These are phyloP conservation scores for Tursiops truncatus DNA, from an alignment of 2,113 vertebrate species.

Conservation along the genomic window DNA sequence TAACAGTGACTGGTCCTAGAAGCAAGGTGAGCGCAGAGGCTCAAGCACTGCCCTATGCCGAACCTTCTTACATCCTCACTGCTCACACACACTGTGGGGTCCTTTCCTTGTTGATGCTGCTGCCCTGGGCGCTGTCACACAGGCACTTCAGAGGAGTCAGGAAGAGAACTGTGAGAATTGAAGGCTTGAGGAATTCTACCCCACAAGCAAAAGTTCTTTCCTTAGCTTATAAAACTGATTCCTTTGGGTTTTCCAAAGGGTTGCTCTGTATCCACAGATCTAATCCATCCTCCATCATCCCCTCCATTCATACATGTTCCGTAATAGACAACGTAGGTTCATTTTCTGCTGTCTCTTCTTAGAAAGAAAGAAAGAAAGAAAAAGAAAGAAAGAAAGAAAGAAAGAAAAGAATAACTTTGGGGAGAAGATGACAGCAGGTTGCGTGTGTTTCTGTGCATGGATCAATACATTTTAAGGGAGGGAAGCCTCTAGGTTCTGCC, in stretches of 20 bases:
- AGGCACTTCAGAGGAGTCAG: neutral
- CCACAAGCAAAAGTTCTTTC: neutral
- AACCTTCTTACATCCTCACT: neutral
- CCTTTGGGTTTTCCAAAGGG: neutral
- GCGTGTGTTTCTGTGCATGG: neutral
- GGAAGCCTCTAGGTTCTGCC: neutral
- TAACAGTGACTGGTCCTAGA: neutral
- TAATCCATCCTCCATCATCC: neutral
- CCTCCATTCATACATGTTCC: neutral
- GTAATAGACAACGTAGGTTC: neutral
- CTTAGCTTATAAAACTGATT: neutral
- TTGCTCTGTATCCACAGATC: neutral
- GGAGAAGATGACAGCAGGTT: neutral
- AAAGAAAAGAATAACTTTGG: neutral
- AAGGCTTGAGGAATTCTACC: neutral
- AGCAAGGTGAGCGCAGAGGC: neutral
- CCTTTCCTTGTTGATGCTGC: neutral
- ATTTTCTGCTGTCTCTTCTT: neutral
- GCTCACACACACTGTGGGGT: neutral
- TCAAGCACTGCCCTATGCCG: neutral
- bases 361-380: neutral
- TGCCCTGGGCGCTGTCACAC: neutral
- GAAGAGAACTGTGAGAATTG: neutral
- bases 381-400: no score
- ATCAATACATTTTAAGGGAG: neutral